Base-by-base conservation (phyloP, 1,140 invertebrate species). In the Cotesia vestalis region DNA sequence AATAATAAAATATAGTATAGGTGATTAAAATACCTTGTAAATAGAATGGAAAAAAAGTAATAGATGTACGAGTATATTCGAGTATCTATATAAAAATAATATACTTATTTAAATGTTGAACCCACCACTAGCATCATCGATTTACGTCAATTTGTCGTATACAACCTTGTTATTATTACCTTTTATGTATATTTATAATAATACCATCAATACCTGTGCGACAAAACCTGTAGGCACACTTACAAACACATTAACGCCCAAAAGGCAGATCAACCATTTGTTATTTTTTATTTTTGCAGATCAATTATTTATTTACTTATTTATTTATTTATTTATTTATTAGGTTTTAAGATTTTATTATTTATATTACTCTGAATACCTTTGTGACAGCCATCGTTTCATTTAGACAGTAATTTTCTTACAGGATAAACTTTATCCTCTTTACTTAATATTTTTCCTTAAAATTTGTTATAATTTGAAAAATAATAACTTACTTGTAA, bases 221-320 rank as follows among this genome's bases (percentile, higher is more conserved):
- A 86, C 85, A 86, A 66, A 86, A 87, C 85, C 85, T 86, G 86
- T 82, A 87, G 86, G 85, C 86, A 87, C 83, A 86, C 85, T 86
- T 86, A 46, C 69, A 86, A 87, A 86, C 79, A 87, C 80, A 87
- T 86, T 86, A 87, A 87, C 79, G 75, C 80, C 85, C 73, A 82
- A 77, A 76, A 80, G 79, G 81, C 80, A 84, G 76, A 78, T 72
- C 51, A 84, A 78, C 79, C 78, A 46, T 46, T 46, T 46, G 27
- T 27, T 27, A 27, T 46, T 40, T 46, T 4, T 46, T 46, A 46
- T 46, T 46, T 46, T 46, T 46, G 53, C 12, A 20, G 53, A 20
- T 55, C 12, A 55, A 14, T 20, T 55, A 14, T 55, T 55, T 0
- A 11, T 52, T 52, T 52, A n/a, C 46, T 52, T 52, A 11, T n/a